Evolutionary conservation across 2,113 vertebrate species (phyloP).

Genomic region (Nicator chloris): DNA sequence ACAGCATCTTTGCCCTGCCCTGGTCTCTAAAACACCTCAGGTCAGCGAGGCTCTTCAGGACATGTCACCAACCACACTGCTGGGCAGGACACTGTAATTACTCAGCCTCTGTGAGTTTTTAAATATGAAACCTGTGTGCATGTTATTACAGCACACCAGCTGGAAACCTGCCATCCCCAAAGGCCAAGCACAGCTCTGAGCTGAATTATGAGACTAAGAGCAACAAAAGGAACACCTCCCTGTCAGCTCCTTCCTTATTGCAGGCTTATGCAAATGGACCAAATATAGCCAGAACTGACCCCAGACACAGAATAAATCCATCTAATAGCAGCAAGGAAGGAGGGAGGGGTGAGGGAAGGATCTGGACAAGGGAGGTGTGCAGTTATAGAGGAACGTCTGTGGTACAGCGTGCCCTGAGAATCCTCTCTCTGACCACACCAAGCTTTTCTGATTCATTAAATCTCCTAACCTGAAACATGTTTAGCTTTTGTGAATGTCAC

Average conservation of each 20-base stretch:
- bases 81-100: conserved; percentile 51
- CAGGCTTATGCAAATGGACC: conserved; percentile 28
- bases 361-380: not conserved
- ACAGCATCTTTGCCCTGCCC: not conserved
- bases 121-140: conserved; percentile 42
- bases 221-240: not conserved
- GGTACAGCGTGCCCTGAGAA: not conserved
- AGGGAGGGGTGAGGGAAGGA: not conserved
- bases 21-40: not conserved
- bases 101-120: conserved; percentile 63
- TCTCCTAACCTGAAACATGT: not conserved
- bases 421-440: not conserved
- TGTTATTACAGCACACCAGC: conserved; percentile 55
- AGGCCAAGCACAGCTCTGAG: conserved; percentile 46
- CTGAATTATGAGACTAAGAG: conserved; percentile 50
- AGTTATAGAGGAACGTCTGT: not conserved
- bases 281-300: conserved; percentile 5
- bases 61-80: not conserved
- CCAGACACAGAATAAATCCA: conserved; percentile 45
- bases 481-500: conserved; percentile 31
- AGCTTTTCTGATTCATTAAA: conserved; percentile 33
- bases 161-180: conserved; percentile 69
- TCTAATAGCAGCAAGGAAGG: not conserved
- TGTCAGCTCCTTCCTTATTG: not conserved
- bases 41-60: conserved; percentile 24